phyloP scores from a whole-genome alignment of 2,888 invertebrate species.

The Patella caerulea region DNA sequence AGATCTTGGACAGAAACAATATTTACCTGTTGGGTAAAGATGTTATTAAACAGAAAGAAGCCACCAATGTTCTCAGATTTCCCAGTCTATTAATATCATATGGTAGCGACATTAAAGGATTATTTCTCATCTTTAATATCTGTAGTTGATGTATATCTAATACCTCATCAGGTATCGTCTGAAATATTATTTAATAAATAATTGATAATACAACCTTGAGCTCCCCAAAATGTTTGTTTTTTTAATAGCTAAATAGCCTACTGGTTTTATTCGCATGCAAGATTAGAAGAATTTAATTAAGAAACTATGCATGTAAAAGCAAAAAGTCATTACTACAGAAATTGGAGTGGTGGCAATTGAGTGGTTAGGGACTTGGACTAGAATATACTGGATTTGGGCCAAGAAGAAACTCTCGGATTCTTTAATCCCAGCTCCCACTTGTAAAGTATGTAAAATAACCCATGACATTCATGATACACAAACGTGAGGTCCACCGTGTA shows the following conservation, averaged over 20 bases:
- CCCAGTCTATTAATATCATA: slow-evolving; percentile 59
- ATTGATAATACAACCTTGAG: background rate
- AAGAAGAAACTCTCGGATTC: too few relatives aligned
- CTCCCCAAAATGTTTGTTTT: background rate
- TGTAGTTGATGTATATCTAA: slow-evolving; percentile 60
- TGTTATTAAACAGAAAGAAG: slow-evolving; percentile 67
- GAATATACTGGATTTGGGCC: too few relatives aligned
- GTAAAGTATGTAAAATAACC: too few relatives aligned
- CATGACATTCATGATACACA: too few relatives aligned
- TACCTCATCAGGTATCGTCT: slow-evolving; percentile 63
- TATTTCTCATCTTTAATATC: slow-evolving; percentile 67
- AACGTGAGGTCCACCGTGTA: too few relatives aligned
- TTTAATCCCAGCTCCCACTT: too few relatives aligned
- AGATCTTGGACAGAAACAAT: background rate
- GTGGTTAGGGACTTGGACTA: too few relatives aligned
- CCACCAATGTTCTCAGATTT: slow-evolving; percentile 59
- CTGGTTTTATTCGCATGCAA: background rate
- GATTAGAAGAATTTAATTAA: slow-evolving; percentile 10
- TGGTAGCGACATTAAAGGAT: slow-evolving; percentile 65
- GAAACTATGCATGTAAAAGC: background rate
- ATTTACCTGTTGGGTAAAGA: slow-evolving; percentile 63
- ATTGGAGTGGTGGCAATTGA: too few relatives aligned
- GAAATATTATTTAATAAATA: slow-evolving; percentile 20
- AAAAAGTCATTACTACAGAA: too few relatives aligned
- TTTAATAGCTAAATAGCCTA: background rate